A percentile compares a stretch with the other conserved stretches of the same genome.
Conservation (phyloP, 1,140 invertebrate genomes). For the Macrobrachium nipponense region DNA sequence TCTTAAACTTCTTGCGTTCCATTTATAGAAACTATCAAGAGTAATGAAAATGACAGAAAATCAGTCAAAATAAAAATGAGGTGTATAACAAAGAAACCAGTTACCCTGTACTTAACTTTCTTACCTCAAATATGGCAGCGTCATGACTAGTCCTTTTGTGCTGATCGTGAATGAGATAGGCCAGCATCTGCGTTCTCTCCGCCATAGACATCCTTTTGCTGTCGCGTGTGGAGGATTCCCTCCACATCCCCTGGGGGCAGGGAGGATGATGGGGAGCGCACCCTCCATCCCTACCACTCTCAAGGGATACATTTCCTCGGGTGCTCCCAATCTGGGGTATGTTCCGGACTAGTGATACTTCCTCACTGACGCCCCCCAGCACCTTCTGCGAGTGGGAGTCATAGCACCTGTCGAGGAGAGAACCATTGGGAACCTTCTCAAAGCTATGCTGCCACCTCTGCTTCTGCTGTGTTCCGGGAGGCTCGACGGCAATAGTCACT, state of each 20-base stretch:
- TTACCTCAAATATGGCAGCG: background rate
- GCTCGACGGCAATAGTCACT: conserved; percentile 40
- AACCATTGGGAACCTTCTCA: background rate
- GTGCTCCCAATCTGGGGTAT: background rate
- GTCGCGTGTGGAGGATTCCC: background rate
- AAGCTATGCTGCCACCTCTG: background rate
- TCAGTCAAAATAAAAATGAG: too few species aligned
- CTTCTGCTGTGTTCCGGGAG: background rate
- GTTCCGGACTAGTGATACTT: background rate
- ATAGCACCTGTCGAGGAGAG: background rate
- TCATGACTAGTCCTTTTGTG: conserved; percentile 8
- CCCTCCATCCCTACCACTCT: background rate
- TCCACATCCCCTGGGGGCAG: background rate
- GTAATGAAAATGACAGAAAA: too few species aligned
- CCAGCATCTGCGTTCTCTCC: conserved; percentile 43
- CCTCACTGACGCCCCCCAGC: conserved; percentile 8
- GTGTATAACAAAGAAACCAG: too few species aligned
- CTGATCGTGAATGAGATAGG: conserved; percentile 43
- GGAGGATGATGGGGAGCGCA: background rate
- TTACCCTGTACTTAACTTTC: background rate
- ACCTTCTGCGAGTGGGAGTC: conserved; percentile 17
- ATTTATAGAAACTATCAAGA: too few species aligned
- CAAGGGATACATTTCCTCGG: background rate
- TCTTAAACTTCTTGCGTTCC: too few species aligned
- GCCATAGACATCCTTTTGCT: conserved; percentile 52